Evolutionary conservation across 2,797 vertebrate genomes (phyloP).

Genomic region (Sternarchorhynchus goeldii): DNA sequence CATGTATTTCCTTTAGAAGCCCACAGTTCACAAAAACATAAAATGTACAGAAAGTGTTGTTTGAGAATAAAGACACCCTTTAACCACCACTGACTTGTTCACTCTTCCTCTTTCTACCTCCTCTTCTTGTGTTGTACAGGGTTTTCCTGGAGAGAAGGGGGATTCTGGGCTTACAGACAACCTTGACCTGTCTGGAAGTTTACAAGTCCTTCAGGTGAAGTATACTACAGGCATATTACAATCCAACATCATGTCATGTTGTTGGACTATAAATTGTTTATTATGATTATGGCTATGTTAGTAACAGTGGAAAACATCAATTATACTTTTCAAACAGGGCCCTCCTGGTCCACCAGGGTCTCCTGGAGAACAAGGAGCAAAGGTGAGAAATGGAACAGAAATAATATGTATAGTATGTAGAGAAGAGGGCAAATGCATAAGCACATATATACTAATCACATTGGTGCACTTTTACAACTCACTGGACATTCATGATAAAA

Average conservation of each 20-base stretch:
- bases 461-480: background rate
- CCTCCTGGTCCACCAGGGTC: slow-evolving; percentile 84
- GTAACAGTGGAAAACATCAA: too few species aligned
- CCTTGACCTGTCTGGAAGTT: slow-evolving; percentile 86
- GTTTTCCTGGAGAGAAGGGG: slow-evolving; percentile 84
- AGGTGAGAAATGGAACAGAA: slow-evolving; percentile 71
- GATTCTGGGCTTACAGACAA: slow-evolving; percentile 82
- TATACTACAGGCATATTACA: background rate
- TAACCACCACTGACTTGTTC: too few species aligned
- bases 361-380: slow-evolving; percentile 79
- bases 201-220: slow-evolving; percentile 87
- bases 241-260: background rate
- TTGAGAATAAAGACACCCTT: too few species aligned
- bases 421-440: background rate
- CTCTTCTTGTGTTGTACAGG: slow-evolving; percentile 66
- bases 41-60: too few species aligned
- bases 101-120: background rate
- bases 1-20: too few species aligned
- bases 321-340: slow-evolving; percentile 33
- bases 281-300: too few species aligned
- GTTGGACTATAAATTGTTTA: too few species aligned
- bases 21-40: too few species aligned
- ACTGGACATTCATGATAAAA: background rate
- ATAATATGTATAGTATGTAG: background rate
- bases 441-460: background rate